Evolutionary conservation across 37 sponge, comb jelly and placozoan genomes (phyloP).

Genomic region (Petrosia ficiformis): DNA sequence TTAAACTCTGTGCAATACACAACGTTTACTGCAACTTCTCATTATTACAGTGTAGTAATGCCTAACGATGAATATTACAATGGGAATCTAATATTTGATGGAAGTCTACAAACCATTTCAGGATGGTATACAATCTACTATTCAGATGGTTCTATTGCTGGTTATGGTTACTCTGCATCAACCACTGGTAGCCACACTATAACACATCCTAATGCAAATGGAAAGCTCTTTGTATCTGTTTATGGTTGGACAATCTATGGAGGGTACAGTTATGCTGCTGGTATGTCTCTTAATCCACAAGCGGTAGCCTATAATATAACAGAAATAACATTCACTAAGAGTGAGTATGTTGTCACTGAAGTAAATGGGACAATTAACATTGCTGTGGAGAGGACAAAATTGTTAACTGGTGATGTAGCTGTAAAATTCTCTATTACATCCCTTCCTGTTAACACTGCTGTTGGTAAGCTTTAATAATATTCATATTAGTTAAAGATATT

Average conservation of each 20-base stretch:
- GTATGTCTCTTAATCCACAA: background rate
- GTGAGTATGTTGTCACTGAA: background rate
- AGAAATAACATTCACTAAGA: background rate
- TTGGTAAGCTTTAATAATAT: too few species aligned
- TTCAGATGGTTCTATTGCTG: background rate
- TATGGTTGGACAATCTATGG: conserved; percentile 9
- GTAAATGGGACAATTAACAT: background rate
- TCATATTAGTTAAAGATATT: too few species aligned
- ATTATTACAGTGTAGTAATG: conserved; percentile 13
- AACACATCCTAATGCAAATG: conserved; percentile 1
- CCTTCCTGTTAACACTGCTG: background rate
- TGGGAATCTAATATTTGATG: background rate
- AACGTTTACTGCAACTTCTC: background rate
- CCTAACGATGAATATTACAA: background rate
- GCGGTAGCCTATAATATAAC: background rate
- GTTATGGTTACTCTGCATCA: conserved; percentile 15
- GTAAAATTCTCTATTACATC: background rate
- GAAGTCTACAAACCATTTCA: background rate
- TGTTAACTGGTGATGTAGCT: background rate
- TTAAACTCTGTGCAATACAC: background rate
- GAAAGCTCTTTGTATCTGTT: conserved; percentile 12
- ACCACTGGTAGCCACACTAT: background rate
- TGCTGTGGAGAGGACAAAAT: background rate
- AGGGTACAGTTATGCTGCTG: background rate
- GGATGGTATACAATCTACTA: background rate